phyloP scores from a whole-genome alignment of 2,113 vertebrate species.

The Terrapene triunguis region DNA sequence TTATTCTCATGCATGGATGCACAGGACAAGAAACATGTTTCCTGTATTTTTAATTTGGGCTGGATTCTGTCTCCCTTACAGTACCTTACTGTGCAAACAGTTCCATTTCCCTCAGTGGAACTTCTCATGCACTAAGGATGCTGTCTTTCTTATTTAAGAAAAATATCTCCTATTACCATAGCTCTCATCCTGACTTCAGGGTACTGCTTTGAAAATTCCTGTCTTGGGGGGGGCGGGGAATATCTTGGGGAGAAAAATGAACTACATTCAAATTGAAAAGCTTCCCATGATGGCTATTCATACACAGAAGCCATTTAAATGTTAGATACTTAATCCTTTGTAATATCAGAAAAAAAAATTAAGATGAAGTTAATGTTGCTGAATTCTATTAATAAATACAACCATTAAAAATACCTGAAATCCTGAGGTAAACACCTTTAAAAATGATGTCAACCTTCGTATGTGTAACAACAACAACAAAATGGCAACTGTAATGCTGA shows the following conservation, averaged over 20 bases:
- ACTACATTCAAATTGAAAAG: not conserved
- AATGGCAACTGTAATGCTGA: not conserved
- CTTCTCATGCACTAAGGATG: not conserved
- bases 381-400: not conserved
- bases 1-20: not conserved
- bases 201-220: not conserved
- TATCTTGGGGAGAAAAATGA: fast-evolving
- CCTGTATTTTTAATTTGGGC: not conserved
- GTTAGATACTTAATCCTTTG: not conserved
- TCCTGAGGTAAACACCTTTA: not conserved
- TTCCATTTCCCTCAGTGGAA: not conserved
- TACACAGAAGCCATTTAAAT: not conserved
- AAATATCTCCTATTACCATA: not conserved
- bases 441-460: not conserved
- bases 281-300: not conserved
- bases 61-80: not conserved
- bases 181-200: not conserved
- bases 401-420: not conserved
- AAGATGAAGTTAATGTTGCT: not conserved
- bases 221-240: not conserved
- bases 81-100: not conserved
- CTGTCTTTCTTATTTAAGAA: not conserved
- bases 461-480: not conserved
- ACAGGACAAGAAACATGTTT: slow-evolving; percentile 22
- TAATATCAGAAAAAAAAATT: not conserved